phyloP scores from a whole-genome alignment of 2,797 vertebrate species.

The Chiloscyllium punctatum region DNA sequence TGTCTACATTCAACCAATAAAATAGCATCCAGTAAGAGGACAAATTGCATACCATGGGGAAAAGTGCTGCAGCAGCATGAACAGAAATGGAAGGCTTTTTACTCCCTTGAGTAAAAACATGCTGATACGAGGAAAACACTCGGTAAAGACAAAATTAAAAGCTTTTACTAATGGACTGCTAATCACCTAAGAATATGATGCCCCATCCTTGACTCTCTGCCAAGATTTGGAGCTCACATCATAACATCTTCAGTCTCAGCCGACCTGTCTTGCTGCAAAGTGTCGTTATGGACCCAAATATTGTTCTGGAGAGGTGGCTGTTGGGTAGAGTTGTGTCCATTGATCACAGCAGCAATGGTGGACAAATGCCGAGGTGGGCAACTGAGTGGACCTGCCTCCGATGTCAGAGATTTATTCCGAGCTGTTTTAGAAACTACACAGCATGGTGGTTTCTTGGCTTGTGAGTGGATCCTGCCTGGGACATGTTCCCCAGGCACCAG shows the following conservation, averaged over 20 bases:
- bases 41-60: background rate
- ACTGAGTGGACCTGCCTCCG: background rate
- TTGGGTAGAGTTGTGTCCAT: background rate
- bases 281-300: background rate
- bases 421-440: background rate
- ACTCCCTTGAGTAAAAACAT: background rate
- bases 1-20: background rate
- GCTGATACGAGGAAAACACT: background rate
- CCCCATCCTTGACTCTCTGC: background rate
- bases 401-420: background rate
- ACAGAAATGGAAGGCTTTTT: background rate
- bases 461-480: too few species aligned
- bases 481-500: too few species aligned
- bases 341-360: background rate
- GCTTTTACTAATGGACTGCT: background rate
- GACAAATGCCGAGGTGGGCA: background rate
- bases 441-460: too few species aligned
- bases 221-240: background rate
- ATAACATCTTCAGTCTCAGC: too few species aligned
- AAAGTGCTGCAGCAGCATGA: background rate
- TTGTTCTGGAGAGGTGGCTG: too few species aligned
- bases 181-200: background rate
- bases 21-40: background rate
- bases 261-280: background rate
- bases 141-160: background rate